Evolutionary conservation across 2,888 invertebrate species (phyloP), one percentile per base, ranked within the genome.

Genomic region (Exephanes ischioxanthus): DNA sequence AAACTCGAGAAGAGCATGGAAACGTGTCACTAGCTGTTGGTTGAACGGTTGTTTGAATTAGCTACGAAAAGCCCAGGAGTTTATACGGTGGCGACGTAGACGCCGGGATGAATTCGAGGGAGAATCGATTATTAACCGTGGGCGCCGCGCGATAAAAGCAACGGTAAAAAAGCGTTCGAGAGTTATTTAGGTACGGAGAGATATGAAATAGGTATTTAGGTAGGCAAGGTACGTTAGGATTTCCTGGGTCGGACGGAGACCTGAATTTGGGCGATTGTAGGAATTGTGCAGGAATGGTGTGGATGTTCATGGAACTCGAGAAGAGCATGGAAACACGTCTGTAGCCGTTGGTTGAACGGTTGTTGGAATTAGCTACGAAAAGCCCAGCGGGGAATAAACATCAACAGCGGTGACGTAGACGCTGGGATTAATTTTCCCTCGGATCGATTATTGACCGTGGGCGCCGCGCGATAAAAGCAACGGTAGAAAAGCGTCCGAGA

Each of bases 161-260:
- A 82, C 83, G 85, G 87, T 88, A 88, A 89, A 87, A 79, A 41
- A 11, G 41, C 67, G 41, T 55, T 19, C 19, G 14, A 55, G 66
- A 66, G 53, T 66, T 73, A 41, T 67, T 80, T 45, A 66, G 37
- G 66, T 19, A 19, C 11, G 37, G 37, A 26, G 53, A 72, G 72
- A 58, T 16, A 1, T 6, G 51, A 48, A 48, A 51, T 26, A 26
- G 9, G 22, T 16, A 19, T 7, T n/a, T 7, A 0, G 53, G 19
- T 7, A 41, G 6, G 33, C 33, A 5, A 33, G 33, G 5, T 33
- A 33, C 33, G 33, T 33, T 33, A 6, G 6, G 33, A 33, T 33
- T 33, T 6, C 0, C 33, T 33, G 41, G 7, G 3, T 11, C 11
- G 41, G 11, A 41, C 51, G 0, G 14, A 16, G 0, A n/a, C 5